These are phyloP conservation scores for Cariama cristata DNA, from an alignment of 2,113 vertebrate genomes.

Conservation along the genomic window DNA sequence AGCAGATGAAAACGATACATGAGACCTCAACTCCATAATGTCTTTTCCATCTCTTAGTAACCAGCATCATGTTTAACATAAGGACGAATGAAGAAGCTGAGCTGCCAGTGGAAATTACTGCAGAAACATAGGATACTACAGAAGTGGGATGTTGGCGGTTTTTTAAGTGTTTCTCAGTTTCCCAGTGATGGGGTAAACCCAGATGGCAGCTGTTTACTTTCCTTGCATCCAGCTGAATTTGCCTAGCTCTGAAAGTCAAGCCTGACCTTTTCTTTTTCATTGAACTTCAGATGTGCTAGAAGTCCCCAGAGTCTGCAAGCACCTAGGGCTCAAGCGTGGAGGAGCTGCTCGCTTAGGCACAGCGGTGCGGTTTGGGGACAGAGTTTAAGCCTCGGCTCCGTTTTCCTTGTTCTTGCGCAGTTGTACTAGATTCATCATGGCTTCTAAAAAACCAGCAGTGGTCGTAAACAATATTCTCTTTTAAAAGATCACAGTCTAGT, in stretches of 20 bases:
- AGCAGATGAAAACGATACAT: background rate
- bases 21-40: background rate
- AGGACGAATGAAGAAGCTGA: background rate
- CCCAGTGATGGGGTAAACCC: background rate
- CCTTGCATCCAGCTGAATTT: background rate
- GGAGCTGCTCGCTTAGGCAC: background rate
- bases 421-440: conserved; percentile 24
- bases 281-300: background rate
- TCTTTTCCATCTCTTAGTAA: background rate
- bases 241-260: background rate
- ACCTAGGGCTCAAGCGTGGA: background rate
- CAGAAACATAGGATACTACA: background rate
- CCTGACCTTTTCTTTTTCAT: background rate
- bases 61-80: background rate
- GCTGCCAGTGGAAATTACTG: background rate
- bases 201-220: background rate
- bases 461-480: conserved; percentile 63
- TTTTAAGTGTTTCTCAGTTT: background rate
- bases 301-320: background rate
- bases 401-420: background rate
- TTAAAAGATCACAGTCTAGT: conserved; percentile 57
- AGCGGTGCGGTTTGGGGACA: background rate
- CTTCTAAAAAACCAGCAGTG: conserved; percentile 23
- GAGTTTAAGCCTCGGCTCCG: background rate
- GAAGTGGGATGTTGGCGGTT: fast-evolving